phyloP scores from a whole-genome alignment of 2,888 invertebrate species.

The Blastobasis lacticolella region DNA sequence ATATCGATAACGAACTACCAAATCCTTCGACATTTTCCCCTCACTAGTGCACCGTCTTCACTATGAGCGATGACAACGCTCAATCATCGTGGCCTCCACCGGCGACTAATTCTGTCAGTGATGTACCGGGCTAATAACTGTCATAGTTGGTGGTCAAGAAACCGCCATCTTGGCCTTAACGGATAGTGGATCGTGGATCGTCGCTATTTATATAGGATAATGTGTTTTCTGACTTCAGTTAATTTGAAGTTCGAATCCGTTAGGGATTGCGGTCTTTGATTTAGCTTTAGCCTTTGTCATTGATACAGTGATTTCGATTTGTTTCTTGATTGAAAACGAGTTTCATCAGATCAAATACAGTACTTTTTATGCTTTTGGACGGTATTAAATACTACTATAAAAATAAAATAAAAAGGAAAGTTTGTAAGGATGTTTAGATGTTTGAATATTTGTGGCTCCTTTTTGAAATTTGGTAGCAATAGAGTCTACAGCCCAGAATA shows the following conservation, averaged over 20 bases:
- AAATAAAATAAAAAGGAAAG: too few relatives aligned
- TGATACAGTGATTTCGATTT: not conserved
- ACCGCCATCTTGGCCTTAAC: not conserved
- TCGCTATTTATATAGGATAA: not conserved
- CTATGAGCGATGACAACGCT: slow-evolving; percentile 47
- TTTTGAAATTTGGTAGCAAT: too few relatives aligned
- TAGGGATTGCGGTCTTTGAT: not conserved
- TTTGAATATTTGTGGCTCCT: too few relatives aligned
- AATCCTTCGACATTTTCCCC: too few relatives aligned
- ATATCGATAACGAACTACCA: too few relatives aligned
- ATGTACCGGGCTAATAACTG: slow-evolving; percentile 1
- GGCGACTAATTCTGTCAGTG: slow-evolving; percentile 22
- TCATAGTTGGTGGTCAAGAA: not conserved
- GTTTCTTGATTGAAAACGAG: not conserved
- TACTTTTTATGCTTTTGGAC: too few relatives aligned
- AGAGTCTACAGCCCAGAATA: too few relatives aligned
- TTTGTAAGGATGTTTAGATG: too few relatives aligned
- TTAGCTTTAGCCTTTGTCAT: not conserved
- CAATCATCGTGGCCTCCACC: slow-evolving; percentile 37
- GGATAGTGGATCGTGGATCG: not conserved
- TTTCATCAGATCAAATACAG: too few relatives aligned
- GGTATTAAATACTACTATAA: too few relatives aligned
- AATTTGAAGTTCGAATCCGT: not conserved
- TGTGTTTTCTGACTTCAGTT: not conserved
- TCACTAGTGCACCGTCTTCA: slow-evolving; percentile 10